A percentile compares a stretch with the other conserved stretches of the same genome.
phyloP scores from a whole-genome alignment of 2,888 invertebrate species.

The Malachius bipustulatus region DNA sequence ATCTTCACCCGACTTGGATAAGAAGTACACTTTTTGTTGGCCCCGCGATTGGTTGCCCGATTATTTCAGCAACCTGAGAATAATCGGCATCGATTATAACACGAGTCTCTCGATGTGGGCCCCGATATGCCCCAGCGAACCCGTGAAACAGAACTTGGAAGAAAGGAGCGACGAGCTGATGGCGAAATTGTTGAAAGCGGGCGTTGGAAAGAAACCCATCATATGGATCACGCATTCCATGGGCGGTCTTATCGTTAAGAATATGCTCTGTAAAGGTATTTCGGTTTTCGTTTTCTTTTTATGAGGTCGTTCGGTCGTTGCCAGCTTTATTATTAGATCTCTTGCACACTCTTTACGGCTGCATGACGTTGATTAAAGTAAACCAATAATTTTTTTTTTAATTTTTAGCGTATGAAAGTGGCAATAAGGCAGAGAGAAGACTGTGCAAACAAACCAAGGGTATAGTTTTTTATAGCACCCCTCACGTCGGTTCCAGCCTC shows the following conservation, averaged over 20 bases:
- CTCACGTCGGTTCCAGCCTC: conserved; percentile 74
- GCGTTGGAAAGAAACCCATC: conserved; percentile 70
- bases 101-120: conserved; percentile 76
- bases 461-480: conserved; percentile 81
- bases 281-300: no score
- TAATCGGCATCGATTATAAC: conserved; percentile 82
- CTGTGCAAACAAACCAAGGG: conserved; percentile 65
- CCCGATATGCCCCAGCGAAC: conserved; percentile 52
- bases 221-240: conserved; percentile 93
- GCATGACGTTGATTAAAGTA: no score
- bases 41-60: conserved; percentile 87
- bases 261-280: conserved; percentile 62
- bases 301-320: no score
- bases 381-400: conserved; percentile 9
- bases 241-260: conserved; percentile 88
- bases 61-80: conserved; percentile 61
- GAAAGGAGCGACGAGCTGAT: conserved; percentile 56
- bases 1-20: no score
- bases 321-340: no score
- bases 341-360: no score
- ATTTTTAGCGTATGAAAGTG: conserved; percentile 30
- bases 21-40: conserved; percentile 74
- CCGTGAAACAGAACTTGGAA: conserved; percentile 45
- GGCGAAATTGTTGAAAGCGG: conserved; percentile 55
- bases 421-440: conserved; percentile 40